Evolutionary conservation across 2,797 vertebrate genomes (phyloP), one percentile per base, ranked within the genome.

Genomic region (Megaceryle alcyon): DNA sequence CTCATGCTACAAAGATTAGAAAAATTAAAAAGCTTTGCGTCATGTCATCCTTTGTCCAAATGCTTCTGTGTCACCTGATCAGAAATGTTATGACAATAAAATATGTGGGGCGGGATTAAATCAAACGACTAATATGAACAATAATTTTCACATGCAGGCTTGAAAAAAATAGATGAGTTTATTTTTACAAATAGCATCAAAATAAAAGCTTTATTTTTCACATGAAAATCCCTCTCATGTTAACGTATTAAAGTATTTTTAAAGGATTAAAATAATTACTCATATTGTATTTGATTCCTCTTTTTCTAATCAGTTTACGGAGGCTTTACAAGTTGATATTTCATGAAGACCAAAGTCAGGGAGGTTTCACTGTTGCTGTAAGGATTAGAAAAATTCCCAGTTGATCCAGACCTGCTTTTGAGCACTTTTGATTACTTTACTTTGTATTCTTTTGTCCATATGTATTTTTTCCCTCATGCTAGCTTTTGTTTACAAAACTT

Each of bases 131-230:
- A 33, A 59, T 59, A 35, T 35, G 33, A 59, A 35, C n/a, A 35
- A 59, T 59, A 59, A 35, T 35, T 59, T 26, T 3, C 72, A 56
- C 29, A 16, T 0, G 0, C 0, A 68, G 15, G 2, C 12, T 68
- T 78, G 25, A 8, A 51, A 82, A 77, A 82, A 35, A 44, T 18
- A 31, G 13, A 16, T 23, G 9, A 0, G 0, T 57, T 78, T 75
- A 12, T 82, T 92, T 91, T 88, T 48, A 39, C 8, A 64, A 79
- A 51, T 39, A 53, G 26, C 7, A 39, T 28, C 18, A 56, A 20
- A 86, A 60, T 29, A 37, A 77, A 63, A 64, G 14, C 29, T 75
- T 82, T 72, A 8, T 3, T 82, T 57, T 89, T 72, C 5, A 7
- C 17, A 26, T 31, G 7, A 71, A 72, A 49, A 72, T 61, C 23